These are phyloP conservation scores for Merluccius polli DNA, from an alignment of 2,797 vertebrate species.

Conservation along the genomic window DNA sequence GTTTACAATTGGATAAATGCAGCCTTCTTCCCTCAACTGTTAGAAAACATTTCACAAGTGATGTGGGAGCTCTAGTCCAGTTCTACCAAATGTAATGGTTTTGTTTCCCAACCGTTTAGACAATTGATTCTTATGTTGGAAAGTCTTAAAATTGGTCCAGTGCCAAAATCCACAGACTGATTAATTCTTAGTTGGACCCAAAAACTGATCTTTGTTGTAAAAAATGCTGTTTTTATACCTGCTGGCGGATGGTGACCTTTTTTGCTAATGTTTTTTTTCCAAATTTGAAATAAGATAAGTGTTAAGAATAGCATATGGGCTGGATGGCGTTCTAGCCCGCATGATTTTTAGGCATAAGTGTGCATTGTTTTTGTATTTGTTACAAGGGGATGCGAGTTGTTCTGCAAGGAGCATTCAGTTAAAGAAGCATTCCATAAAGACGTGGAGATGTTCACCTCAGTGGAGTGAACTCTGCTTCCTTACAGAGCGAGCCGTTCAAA, in stretches of 20 bases:
- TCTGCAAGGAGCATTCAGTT: not conserved
- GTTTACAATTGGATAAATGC: not conserved
- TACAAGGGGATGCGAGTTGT: not conserved
- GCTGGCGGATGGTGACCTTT: not conserved
- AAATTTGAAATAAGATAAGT: slow-evolving; percentile 2
- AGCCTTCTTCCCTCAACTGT: not conserved
- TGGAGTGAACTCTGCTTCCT: not conserved
- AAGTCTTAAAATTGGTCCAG: not conserved
- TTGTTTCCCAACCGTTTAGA: not conserved
- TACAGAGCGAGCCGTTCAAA: not conserved
- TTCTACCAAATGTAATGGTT: not conserved
- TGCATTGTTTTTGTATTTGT: slow-evolving; percentile 1
- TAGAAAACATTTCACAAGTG: not conserved
- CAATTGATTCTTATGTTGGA: not conserved
- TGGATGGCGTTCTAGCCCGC: not conserved
- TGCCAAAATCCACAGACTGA: not conserved
- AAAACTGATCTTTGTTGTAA: not conserved
- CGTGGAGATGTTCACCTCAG: not conserved
- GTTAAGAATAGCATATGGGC: not conserved
- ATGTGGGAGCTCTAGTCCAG: not conserved
- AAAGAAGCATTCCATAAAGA: slow-evolving; percentile 2
- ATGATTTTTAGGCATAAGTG: not conserved
- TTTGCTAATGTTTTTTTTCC: slow-evolving; percentile 2
- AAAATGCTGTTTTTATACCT: not conserved
- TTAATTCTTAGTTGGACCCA: not conserved